Evolutionary conservation across 2,797 vertebrate species (phyloP).

Genomic region (Podargus strigoides): DNA sequence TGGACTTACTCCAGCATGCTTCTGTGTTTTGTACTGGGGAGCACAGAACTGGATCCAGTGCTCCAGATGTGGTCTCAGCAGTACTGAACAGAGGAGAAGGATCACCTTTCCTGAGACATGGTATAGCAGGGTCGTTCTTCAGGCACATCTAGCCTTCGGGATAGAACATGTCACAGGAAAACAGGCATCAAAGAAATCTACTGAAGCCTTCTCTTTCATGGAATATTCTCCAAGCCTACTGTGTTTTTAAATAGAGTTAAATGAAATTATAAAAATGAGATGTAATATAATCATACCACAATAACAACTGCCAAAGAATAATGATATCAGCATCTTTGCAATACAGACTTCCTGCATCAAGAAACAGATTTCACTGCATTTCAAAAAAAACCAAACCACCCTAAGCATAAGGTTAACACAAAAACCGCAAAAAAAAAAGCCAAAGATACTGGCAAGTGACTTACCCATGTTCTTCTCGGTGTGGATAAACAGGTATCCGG

Average conservation of each 20-base stretch:
- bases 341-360: neutral
- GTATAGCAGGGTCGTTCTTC: neutral
- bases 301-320: neutral
- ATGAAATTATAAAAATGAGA: neutral
- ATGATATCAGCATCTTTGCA: neutral
- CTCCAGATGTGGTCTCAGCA: neutral
- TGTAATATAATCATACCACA: neutral
- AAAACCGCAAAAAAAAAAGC: neutral
- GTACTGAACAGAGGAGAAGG: neutral
- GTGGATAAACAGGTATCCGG: constrained; percentile 92
- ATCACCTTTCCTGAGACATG: neutral
- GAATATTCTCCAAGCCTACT: neutral
- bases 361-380: neutral
- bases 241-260: neutral
- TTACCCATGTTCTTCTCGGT: constrained; percentile 95
- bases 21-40: neutral
- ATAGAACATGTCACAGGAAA: neutral
- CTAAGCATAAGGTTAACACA: neutral
- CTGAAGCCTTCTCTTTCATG: neutral
- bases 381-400: neutral
- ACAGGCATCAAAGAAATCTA: neutral
- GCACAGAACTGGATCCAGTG: neutral
- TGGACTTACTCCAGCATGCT: neutral
- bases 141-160: neutral
- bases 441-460: neutral